Conservation (phyloP, 1,140 invertebrate species). For the Asbolus verrucosus region DNA sequence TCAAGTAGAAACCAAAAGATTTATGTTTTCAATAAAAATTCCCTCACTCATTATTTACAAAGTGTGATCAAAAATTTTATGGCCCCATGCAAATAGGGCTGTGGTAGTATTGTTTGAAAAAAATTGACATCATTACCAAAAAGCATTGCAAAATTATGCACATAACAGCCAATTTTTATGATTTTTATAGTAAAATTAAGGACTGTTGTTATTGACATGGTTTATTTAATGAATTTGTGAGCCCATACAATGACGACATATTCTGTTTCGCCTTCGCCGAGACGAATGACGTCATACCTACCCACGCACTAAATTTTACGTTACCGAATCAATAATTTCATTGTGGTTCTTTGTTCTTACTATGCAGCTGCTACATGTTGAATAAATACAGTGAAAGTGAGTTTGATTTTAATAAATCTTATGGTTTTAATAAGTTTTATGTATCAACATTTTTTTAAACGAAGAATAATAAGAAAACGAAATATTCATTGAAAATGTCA, state of each 20-base stretch:
- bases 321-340: constrained; percentile 14
- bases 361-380: constrained; percentile 14
- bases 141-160: too few species aligned
- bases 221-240: neutral
- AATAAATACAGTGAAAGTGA: neutral
- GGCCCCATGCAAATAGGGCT: too few species aligned
- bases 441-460: too few species aligned
- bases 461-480: too few species aligned
- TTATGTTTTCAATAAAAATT: constrained; percentile 15
- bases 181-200: too few species aligned
- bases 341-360: constrained; percentile 15
- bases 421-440: too few species aligned
- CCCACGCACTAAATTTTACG: constrained; percentile 32
- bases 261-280: neutral
- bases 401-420: too few species aligned
- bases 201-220: constrained; percentile 1
- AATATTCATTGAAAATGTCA: too few species aligned
- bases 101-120: too few species aligned
- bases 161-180: too few species aligned
- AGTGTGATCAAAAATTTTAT: constrained; percentile 1
- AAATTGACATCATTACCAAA: too few species aligned
- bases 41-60: neutral
- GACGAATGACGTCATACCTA: constrained; percentile 3
- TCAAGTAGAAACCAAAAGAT: neutral
- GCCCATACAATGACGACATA: constrained; percentile 11